Percentiles rank a stretch among this genome's conserved stretches.
Conservation (phyloP, 1,140 invertebrate genomes). For the Ostrea edulis region DNA sequence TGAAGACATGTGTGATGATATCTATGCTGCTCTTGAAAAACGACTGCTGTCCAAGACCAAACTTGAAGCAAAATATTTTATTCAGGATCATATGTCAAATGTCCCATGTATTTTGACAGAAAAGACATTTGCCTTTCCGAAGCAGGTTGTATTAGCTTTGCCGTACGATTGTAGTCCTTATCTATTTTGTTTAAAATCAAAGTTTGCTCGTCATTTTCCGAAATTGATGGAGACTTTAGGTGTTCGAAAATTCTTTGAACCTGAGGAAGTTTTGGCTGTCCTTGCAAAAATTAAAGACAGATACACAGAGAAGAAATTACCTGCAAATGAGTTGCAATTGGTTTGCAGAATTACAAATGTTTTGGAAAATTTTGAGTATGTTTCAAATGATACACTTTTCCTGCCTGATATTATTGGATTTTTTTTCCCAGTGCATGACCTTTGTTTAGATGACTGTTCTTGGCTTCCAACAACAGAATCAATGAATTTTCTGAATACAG, state of each 20-base stretch:
- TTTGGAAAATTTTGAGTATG: neutral
- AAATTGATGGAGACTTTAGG: conserved; percentile 53
- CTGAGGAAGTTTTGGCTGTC: conserved; percentile 35
- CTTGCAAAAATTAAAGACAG: neutral
- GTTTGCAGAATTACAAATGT: neutral
- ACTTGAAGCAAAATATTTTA: neutral
- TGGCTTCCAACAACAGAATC: conserved; percentile 37
- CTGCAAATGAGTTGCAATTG: neutral
- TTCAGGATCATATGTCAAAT: neutral
- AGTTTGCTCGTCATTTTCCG: neutral
- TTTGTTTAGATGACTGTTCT: conserved; percentile 62
- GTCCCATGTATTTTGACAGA: conserved; percentile 44
- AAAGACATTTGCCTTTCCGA: conserved; percentile 48
- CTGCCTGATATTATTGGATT: conserved; percentile 8
- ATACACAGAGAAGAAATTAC: neutral
- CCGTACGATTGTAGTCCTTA: conserved; percentile 55
- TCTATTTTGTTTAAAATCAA: conserved; percentile 52
- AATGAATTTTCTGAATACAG: conserved; percentile 59
- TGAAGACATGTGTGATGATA: neutral
- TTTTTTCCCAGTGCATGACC: conserved; percentile 41
- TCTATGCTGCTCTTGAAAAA: neutral
- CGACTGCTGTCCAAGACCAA: neutral
- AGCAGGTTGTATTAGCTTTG: conserved; percentile 50
- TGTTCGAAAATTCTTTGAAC: conserved; percentile 52
- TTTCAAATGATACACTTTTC: neutral